phyloP scores from a whole-genome alignment of 1,140 invertebrate species.

The Leptinotarsa undecemlineata region DNA sequence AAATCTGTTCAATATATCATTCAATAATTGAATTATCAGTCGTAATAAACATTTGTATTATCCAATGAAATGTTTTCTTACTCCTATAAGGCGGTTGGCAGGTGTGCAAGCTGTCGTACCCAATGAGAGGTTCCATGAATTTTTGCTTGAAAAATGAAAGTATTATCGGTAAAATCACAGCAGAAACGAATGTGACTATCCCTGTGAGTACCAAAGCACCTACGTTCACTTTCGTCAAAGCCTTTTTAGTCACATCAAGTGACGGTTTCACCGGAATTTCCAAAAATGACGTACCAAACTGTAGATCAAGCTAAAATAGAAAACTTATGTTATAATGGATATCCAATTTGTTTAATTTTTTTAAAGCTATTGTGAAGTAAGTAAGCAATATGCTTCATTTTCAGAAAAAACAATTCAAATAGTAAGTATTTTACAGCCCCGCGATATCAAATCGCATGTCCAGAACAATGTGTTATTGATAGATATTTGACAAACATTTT shows the following conservation, averaged over 20 bases:
- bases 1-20: too few relatives aligned
- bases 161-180: conserved; percentile 45
- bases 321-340: neutral
- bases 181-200: conserved; percentile 43
- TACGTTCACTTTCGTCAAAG: conserved; percentile 49
- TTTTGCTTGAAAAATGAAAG: conserved; percentile 26
- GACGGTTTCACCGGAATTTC: conserved; percentile 51
- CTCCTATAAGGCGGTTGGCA: conserved; percentile 12
- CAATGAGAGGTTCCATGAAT: neutral
- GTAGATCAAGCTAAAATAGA: conserved; percentile 50
- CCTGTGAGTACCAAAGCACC: conserved; percentile 47
- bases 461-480: too few relatives aligned
- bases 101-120: neutral
- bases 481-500: too few relatives aligned
- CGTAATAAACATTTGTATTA: too few relatives aligned
- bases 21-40: neutral
- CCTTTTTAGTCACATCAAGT: conserved; percentile 41
- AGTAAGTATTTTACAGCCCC: too few relatives aligned
- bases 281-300: conserved; percentile 52
- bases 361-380: too few relatives aligned
- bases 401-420: too few relatives aligned
- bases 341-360: too few relatives aligned
- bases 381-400: too few relatives aligned
- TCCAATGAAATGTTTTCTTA: neutral
- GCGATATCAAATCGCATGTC: too few relatives aligned